Evolutionary conservation across 2,888 invertebrate genomes (phyloP).

Genomic region (Folsomia candida): DNA sequence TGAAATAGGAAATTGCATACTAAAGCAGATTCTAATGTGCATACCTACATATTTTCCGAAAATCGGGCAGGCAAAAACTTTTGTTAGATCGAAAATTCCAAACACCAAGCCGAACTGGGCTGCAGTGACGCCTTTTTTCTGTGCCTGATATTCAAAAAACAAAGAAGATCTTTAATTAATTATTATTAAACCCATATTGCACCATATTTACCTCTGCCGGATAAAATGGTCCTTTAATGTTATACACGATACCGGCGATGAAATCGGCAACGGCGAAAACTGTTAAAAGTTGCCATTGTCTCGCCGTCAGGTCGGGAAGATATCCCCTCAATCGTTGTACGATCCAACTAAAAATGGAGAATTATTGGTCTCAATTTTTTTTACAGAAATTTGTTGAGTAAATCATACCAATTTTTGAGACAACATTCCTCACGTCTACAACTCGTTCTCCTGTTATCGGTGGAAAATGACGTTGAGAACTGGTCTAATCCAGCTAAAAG

Average conservation of each 20-base stretch:
- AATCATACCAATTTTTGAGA: no score
- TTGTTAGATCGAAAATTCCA: conserved; percentile 79
- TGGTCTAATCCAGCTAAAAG: no score
- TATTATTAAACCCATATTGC: neutral
- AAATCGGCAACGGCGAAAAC: conserved; percentile 32
- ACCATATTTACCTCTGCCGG: conserved; percentile 34
- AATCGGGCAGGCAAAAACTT: conserved; percentile 76
- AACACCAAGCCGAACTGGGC: conserved; percentile 83
- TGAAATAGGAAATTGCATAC: neutral
- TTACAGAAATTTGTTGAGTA: no score
- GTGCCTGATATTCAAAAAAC: conserved; percentile 74
- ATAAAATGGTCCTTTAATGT: conserved; percentile 40
- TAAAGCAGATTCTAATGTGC: neutral
- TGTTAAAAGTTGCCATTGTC: conserved; percentile 33
- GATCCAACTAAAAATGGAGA: no score
- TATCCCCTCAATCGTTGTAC: conserved; percentile 9
- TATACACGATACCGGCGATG: conserved; percentile 33
- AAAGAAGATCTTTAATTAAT: conserved; percentile 13
- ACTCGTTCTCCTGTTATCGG: no score
- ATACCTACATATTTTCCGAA: conserved; percentile 70
- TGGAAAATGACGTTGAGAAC: no score
- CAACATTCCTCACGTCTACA: no score
- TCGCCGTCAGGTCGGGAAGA: conserved; percentile 16
- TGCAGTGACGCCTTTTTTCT: conserved; percentile 73
- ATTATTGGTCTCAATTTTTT: no score